Evolutionary conservation across 2,113 vertebrate species (phyloP).

Genomic region (Dryoscopus gambensis): DNA sequence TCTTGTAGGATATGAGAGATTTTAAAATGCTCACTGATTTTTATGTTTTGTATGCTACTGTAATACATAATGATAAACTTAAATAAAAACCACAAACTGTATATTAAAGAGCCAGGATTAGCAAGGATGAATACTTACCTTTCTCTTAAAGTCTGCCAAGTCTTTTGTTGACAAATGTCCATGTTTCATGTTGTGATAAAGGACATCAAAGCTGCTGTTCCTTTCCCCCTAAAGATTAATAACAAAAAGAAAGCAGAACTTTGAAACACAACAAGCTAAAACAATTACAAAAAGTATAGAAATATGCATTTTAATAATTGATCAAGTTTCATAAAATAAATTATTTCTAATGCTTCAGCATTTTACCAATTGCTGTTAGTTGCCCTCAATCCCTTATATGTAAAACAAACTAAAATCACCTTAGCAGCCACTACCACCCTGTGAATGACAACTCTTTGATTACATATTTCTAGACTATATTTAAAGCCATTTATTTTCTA

Average conservation of each 20-base stretch:
- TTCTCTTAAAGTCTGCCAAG: conserved; percentile 91
- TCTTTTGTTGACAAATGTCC: conserved; percentile 93
- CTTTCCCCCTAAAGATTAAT: conserved; percentile 83
- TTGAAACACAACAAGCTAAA: background rate
- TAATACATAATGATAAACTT: background rate
- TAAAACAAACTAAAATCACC: background rate
- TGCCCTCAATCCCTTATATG: background rate
- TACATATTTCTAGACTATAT: background rate
- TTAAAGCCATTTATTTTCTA: background rate
- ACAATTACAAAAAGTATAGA: background rate
- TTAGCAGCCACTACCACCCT: background rate
- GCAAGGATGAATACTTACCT: conserved; percentile 74
- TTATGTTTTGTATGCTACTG: background rate
- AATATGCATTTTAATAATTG: background rate
- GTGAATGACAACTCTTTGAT: background rate
- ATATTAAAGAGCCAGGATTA: background rate
- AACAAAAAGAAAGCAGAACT: conserved; percentile 1
- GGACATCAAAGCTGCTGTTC: conserved; percentile 91
- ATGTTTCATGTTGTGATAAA: conserved; percentile 97
- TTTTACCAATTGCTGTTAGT: background rate
- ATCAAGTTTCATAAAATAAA: background rate
- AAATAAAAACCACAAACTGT: background rate
- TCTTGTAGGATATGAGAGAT: background rate
- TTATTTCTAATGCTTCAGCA: background rate
- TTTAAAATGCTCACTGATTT: background rate